Evolutionary conservation across 2,797 vertebrate species (phyloP).

Genomic region (Anguilla anguilla): DNA sequence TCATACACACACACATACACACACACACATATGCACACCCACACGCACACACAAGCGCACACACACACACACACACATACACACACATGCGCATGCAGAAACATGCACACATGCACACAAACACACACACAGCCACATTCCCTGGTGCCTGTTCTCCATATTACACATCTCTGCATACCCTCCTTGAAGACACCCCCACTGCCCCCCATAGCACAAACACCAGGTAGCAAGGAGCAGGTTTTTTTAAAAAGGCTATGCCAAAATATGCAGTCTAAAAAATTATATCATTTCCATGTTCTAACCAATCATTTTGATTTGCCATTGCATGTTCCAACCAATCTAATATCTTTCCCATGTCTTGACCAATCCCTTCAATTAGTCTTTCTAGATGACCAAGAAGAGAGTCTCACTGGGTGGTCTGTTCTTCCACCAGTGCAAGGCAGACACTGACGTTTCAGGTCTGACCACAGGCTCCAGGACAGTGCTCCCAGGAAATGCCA

Average conservation of each 20-base stretch:
- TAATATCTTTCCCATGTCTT: conserved; percentile 12
- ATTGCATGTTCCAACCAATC: neutral
- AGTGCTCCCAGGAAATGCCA: conserved; percentile 20
- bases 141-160: neutral
- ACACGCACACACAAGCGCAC: neutral
- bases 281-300: neutral
- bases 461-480: conserved; percentile 27
- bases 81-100: neutral
- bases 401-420: conserved; percentile 1
- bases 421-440: conserved; percentile 26
- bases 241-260: neutral
- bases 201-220: neutral
- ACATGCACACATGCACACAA: neutral
- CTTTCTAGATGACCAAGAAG: conserved; percentile 15
- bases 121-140: neutral
- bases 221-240: neutral
- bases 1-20: neutral
- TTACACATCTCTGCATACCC: neutral
- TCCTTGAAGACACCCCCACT: neutral
- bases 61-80: neutral
- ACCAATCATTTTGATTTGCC: neutral
- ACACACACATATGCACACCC: neutral
- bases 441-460: conserved; percentile 20
- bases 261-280: neutral
- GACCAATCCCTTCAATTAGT: neutral